These are phyloP conservation scores for Hydrotaea cyrtoneurina DNA, from an alignment of 2,888 invertebrate genomes.

Conservation along the genomic window DNA sequence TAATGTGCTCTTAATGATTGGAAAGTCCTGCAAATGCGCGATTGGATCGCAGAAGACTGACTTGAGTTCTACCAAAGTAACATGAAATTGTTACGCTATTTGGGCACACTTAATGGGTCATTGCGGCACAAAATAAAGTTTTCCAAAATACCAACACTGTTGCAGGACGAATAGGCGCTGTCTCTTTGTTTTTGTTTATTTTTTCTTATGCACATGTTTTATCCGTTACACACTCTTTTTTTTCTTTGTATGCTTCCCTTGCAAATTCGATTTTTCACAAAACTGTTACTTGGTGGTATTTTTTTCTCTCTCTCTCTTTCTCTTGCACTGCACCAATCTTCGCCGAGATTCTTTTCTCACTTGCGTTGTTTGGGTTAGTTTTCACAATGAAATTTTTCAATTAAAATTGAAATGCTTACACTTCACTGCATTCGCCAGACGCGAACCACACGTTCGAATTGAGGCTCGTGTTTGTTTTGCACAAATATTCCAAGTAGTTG, in stretches of 20 bases:
- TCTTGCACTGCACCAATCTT: no score
- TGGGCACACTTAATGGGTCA: not conserved
- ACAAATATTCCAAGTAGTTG: constrained; percentile 43
- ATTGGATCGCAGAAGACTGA: no score
- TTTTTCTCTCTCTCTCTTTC: constrained; percentile 21
- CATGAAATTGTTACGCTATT: no score
- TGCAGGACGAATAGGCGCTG: constrained; percentile 57
- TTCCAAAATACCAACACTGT: no score
- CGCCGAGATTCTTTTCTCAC: not conserved
- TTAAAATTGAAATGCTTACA: constrained; percentile 53
- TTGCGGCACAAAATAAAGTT: no score
- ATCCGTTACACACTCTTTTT: constrained; percentile 37
- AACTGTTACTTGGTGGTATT: constrained; percentile 29
- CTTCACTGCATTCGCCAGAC: constrained; percentile 43
- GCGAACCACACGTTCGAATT: constrained; percentile 27
- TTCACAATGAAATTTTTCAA: constrained; percentile 50
- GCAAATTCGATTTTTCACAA: constrained; percentile 68
- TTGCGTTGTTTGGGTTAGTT: constrained; percentile 16
- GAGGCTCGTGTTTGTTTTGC: constrained; percentile 41
- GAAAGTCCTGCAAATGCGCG: no score
- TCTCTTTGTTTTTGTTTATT: constrained; percentile 65
- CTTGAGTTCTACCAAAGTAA: no score
- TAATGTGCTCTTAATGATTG: no score
- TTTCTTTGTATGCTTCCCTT: no score
- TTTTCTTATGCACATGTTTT: constrained; percentile 49